Evolutionary conservation across 2,797 vertebrate species (phyloP).

Genomic region (Rhynchonycteris naso): DNA sequence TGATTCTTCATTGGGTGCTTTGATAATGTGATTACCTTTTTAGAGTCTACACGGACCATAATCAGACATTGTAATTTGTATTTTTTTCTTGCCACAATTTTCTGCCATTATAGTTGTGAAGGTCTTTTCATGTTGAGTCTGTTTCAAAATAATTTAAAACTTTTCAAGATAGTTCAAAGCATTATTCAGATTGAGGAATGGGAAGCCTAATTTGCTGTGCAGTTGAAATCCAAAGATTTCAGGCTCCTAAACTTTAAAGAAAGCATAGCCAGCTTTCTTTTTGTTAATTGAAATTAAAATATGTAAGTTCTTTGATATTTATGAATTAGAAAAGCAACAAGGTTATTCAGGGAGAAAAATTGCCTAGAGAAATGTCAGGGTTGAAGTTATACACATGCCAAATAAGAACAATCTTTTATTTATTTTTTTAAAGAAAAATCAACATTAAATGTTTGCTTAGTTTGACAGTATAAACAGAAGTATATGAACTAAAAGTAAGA

Average conservation of each 20-base stretch:
- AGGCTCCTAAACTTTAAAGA: conserved; percentile 51
- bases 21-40: conserved; percentile 52
- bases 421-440: neutral
- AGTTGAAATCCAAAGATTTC: conserved; percentile 20
- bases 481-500: conserved; percentile 20
- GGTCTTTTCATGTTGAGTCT: conserved; percentile 67
- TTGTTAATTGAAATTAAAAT: conserved; percentile 62
- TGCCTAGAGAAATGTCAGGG: neutral
- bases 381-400: neutral
- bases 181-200: conserved; percentile 43
- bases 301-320: conserved; percentile 46
- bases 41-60: conserved; percentile 45
- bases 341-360: neutral
- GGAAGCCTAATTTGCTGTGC: conserved; percentile 32
- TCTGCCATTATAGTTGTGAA: conserved; percentile 45
- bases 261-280: conserved; percentile 32
- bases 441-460: conserved; percentile 8
- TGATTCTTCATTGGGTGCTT: neutral
- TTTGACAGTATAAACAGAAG: neutral
- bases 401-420: neutral
- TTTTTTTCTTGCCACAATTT: conserved; percentile 68
- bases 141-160: conserved; percentile 66
- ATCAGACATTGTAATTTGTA: conserved; percentile 63
- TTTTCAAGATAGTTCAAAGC: conserved; percentile 61
- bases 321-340: conserved; percentile 51